Base-by-base conservation (phyloP, 1,140 invertebrate genomes). In the Neuroterus valhalla region DNA sequence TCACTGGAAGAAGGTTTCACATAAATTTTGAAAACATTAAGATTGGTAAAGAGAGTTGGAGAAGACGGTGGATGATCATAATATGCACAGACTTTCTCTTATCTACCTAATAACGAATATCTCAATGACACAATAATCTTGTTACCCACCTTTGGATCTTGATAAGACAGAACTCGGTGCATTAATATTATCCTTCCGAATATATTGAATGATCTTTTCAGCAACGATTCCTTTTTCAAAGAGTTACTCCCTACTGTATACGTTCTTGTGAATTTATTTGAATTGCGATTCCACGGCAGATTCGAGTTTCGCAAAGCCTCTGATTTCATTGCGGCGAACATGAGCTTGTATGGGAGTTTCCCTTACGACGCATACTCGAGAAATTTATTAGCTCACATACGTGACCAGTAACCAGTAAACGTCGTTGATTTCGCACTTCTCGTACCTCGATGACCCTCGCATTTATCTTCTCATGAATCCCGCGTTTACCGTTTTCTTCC, bases 381-480 rank as follows among this genome's bases (percentile, higher is more conserved):
- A 70, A 73, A 79, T 79, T 79, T 79, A 77, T 79, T 71, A 79
- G 50, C 75, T 75, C 71, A 48, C 70, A 66, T 75, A 43, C 78
- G 62, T 76, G 78, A 75, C 75, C 75, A 75, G 70, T 77, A 80
- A 80, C 75, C 75, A 75, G 75, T 74, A 80, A 80, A 77, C 77
- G 75, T 77, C 78, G 75, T 80, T 77, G 77, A 80, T 80, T 77
- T 75, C 71, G 75, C 71, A 80, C 74, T 75, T 73, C 78, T 75
- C 55, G 21, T 62, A 71, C 70, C 74, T 74, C 52, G 66, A 73
- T 75, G 72, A 52, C n/a, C 45, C 55, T 62, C 55, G 68, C 70
- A 50, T 70, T 76, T 70, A 74, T 76, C 70, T 70, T 70, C 70
- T 26, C 44, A 44, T 62, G 55, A 62, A 62, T 31, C 66, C 67